Base-by-base conservation (phyloP, 2,797 vertebrate species). In the Syndactyla subalaris region DNA sequence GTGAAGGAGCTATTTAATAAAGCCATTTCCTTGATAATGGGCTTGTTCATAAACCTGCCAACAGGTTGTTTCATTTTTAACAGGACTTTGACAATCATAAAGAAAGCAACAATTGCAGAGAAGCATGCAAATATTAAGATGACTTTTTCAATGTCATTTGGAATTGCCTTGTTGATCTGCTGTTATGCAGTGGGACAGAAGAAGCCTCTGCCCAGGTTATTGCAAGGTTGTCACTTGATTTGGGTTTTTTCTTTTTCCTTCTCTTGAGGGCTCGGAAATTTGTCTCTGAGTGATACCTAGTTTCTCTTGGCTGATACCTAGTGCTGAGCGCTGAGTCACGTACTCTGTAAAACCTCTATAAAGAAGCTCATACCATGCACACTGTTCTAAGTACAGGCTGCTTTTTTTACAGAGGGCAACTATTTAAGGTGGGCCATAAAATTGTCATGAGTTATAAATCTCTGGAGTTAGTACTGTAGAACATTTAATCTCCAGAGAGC, bases 381-480 rank as follows among this genome's bases (percentile, higher is more conserved):
- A 21, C 9, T n/a, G 16, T 66, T 80, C 59, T 81, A 87, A 86
- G 46, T 36, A 77, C 16, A 72, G 20, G 16, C 41, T 92, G 34
- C 4, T 70, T 79, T 93, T 92, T 91, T 86, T 52, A 45, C 5
- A n/a, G 49, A 70, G 39, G 57, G n/a, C 14, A 73, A 71, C 45
- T 82, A 39, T 92, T 95, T 81, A 91, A 86, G 88, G 54, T 59
- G 34, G 36, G 32, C 38, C 55, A 77, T 95, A 81, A 96, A 94
- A 57, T 32, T 82, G 61, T 55, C 82, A 92, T 45, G n/a, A 62
- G 36, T 72, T 95, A 82, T 84, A 92, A 96, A 95, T 95, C 92
- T 93, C 49, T 34, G 46, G 67, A 85, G 88, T 87, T 77, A 89
- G 30, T 57, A 43, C 38, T 29, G 48, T 70, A 74, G 62, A 92